These are phyloP conservation scores for Chaetodon trifasciatus DNA, from an alignment of 2,797 vertebrate species.

Conservation along the genomic window DNA sequence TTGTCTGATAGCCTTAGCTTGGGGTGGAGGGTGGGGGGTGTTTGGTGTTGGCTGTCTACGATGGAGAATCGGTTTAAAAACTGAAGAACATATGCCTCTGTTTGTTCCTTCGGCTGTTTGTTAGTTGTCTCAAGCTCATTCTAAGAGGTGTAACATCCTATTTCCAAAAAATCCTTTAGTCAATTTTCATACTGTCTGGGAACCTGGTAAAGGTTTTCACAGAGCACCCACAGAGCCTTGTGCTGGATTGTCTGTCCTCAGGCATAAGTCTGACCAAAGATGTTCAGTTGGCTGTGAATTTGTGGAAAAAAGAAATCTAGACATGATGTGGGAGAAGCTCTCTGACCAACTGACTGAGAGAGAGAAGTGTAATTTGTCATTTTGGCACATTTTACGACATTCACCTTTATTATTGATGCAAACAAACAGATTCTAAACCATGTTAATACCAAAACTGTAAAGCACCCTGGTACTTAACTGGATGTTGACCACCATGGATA, in stretches of 20 bases:
- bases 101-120: constrained; percentile 55
- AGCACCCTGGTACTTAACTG: not conserved
- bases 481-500: not conserved
- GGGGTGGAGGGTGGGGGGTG: constrained; percentile 44
- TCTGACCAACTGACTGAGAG: not conserved
- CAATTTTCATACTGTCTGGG: constrained; percentile 37
- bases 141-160: constrained; percentile 19
- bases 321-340: not conserved
- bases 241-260: constrained; percentile 13
- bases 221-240: not conserved
- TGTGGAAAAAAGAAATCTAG: constrained; percentile 1
- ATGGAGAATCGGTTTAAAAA: constrained; percentile 60
- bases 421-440: constrained; percentile 2
- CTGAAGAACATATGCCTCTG: constrained; percentile 54
- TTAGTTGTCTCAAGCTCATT: constrained; percentile 47
- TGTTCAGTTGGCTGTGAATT: constrained; percentile 10
- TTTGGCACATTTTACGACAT: constrained; percentile 2
- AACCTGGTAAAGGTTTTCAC: constrained; percentile 18
- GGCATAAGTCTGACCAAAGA: constrained; percentile 14
- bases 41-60: constrained; percentile 50
- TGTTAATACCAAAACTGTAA: not conserved
- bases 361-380: constrained; percentile 1
- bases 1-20: constrained; percentile 79
- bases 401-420: not conserved
- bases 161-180: constrained; percentile 44